phyloP scores from a whole-genome alignment of 2,113 vertebrate genomes.

The Danionella cerebrum region DNA sequence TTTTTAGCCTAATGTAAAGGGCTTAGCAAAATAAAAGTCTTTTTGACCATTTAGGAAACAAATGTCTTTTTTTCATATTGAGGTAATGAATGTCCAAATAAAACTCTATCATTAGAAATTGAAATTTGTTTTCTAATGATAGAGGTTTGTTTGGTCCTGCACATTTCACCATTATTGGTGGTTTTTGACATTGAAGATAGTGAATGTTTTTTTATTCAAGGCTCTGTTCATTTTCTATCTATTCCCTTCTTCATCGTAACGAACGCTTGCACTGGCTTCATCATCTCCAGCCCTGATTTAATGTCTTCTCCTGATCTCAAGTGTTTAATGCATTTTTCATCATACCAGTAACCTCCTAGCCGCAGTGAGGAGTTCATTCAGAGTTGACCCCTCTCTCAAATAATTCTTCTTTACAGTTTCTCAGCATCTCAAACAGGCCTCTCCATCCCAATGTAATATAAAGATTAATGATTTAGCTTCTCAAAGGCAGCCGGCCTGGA shows the following conservation, averaged over 20 bases:
- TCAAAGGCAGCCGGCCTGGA: constrained; percentile 19
- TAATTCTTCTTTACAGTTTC: background rate
- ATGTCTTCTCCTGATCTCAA: background rate
- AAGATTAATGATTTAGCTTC: constrained; percentile 35
- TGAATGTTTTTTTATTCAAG: background rate
- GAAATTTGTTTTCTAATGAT: background rate
- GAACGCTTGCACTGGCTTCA: background rate
- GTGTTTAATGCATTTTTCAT: constrained; percentile 13
- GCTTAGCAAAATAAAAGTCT: too few relatives aligned
- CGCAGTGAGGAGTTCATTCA: background rate
- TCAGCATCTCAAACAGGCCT: background rate
- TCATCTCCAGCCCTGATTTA: background rate
- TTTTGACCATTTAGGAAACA: too few relatives aligned
- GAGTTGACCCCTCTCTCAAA: background rate
- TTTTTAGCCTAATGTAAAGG: too few relatives aligned
- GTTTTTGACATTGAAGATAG: background rate
- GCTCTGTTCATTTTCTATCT: background rate
- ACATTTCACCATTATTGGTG: background rate
- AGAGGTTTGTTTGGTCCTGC: background rate
- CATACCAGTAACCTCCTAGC: background rate
- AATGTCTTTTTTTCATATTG: too few relatives aligned
- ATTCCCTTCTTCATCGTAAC: background rate
- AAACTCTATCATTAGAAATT: background rate
- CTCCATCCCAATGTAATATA: constrained; percentile 22
- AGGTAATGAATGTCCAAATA: too few relatives aligned